phyloP scores from a whole-genome alignment of 64 coral and sea anemone species.

The Catalaphyllia jardinei region DNA sequence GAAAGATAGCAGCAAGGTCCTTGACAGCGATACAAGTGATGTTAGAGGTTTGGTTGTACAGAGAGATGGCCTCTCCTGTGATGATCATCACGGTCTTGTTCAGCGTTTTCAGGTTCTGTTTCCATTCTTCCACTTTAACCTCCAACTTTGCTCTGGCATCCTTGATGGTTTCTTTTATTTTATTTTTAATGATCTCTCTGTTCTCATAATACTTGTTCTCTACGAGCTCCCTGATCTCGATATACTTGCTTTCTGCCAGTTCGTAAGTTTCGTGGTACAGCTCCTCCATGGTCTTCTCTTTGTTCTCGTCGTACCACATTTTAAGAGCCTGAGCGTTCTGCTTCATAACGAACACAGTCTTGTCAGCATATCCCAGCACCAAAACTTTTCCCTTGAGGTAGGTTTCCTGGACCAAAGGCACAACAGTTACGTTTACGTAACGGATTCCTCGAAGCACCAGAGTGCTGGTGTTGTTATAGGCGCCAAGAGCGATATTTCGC shows the following conservation, averaged over 20 bases:
- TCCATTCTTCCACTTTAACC: conserved; percentile 18
- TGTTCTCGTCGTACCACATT: conserved; percentile 82
- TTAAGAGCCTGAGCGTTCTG: conserved; percentile 43
- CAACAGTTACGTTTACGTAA: conserved; percentile 63
- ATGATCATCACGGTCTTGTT: conserved; percentile 77
- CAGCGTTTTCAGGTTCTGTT: conserved; percentile 39
- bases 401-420: conserved; percentile 55
- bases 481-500: conserved; percentile 61
- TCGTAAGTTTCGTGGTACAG: conserved; percentile 68
- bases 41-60: conserved; percentile 70
- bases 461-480: conserved; percentile 44
- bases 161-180: conserved; percentile 25
- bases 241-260: conserved; percentile 37
- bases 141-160: conserved; percentile 49
- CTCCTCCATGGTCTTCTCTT: conserved; percentile 89
- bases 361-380: conserved; percentile 37
- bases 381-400: conserved; percentile 57
- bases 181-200: not conserved
- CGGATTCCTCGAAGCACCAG: conserved; percentile 50
- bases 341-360: conserved; percentile 34
- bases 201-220: conserved; percentile 27
- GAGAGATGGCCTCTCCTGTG: conserved; percentile 48
- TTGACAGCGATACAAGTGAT: conserved; percentile 67
- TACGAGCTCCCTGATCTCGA: conserved; percentile 16
- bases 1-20: conserved; percentile 61